Conservation (phyloP, 2,888 invertebrate genomes). For the Lucinisca nassula region DNA sequence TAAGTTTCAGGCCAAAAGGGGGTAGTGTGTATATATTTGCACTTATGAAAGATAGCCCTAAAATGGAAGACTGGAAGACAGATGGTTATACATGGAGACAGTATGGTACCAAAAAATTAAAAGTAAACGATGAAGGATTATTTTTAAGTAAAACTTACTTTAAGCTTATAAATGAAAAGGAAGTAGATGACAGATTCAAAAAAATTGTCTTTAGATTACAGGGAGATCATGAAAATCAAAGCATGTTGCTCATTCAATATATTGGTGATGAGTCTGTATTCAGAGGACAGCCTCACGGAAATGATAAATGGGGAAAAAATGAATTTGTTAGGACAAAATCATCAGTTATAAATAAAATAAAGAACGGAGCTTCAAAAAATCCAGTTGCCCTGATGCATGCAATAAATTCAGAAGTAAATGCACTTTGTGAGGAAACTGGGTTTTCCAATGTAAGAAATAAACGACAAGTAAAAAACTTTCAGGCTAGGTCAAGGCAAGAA, state of each 20-base stretch:
- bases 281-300: neutral
- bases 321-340: neutral
- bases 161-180: neutral
- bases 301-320: neutral
- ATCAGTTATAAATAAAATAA: neutral
- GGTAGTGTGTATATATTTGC: too few species aligned
- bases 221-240: neutral
- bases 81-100: neutral
- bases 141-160: neutral
- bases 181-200: neutral
- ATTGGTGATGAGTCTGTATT: neutral
- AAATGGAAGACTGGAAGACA: neutral
- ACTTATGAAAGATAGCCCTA: too few species aligned
- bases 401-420: neutral
- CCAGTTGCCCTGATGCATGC: neutral
- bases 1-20: neutral
- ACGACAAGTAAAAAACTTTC: neutral
- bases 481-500: neutral
- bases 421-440: neutral
- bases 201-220: neutral
- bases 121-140: neutral
- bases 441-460: neutral
- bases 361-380: neutral
- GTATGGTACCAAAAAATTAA: neutral
- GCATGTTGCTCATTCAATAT: neutral